Conservation (phyloP, 2,888 invertebrate genomes). For the Slavum lentiscoides region DNA sequence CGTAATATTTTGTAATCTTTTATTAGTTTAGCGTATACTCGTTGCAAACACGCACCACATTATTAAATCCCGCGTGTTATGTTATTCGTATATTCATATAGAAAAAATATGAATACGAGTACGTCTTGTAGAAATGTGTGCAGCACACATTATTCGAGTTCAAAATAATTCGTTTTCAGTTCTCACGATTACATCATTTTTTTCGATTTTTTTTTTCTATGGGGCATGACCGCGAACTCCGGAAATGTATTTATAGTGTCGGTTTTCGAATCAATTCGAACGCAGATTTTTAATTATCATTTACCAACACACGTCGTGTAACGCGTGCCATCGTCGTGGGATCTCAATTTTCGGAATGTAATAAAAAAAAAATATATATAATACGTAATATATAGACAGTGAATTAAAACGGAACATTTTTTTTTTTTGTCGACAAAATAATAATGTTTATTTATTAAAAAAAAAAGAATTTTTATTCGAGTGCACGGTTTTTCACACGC, state of each 20-base stretch:
- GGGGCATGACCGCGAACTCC: constrained; percentile 14
- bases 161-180: constrained; percentile 23
- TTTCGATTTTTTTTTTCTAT: neutral
- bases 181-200: constrained; percentile 26
- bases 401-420: neutral
- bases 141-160: constrained; percentile 13
- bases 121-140: neutral
- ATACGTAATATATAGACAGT: constrained; percentile 5
- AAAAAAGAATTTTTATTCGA: too few species aligned
- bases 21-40: neutral
- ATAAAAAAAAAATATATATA: neutral
- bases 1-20: neutral
- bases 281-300: constrained; percentile 18
- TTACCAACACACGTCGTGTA: neutral
- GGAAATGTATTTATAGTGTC: constrained; percentile 31
- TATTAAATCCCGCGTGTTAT: neutral
- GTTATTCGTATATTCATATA: neutral
- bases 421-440: neutral
- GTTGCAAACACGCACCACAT: neutral
- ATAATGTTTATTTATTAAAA: neutral
- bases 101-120: neutral
- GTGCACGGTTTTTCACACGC: neutral
- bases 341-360: neutral
- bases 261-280: constrained; percentile 10
- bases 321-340: neutral